These are phyloP conservation scores for Nephrotoma flavescens DNA, from an alignment of 2,888 invertebrate genomes.

Conservation along the genomic window DNA sequence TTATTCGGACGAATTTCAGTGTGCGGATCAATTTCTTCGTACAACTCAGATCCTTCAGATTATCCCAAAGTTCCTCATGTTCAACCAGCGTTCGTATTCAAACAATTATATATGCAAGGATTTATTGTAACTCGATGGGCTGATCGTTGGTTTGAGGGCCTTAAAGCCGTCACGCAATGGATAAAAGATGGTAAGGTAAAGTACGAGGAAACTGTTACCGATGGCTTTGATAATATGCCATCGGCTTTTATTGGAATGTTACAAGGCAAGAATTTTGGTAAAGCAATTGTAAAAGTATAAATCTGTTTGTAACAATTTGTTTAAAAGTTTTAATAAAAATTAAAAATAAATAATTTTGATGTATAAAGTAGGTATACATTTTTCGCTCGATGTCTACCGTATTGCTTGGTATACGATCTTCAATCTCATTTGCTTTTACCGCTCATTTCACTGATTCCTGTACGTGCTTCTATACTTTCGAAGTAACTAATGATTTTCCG, in stretches of 20 bases:
- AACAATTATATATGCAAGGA: constrained; percentile 47
- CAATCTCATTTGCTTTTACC: too few relatives aligned
- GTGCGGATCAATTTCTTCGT: constrained; percentile 49
- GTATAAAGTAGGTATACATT: too few relatives aligned
- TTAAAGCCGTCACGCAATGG: constrained; percentile 45
- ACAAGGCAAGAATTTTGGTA: constrained; percentile 52
- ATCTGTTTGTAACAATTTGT: background rate
- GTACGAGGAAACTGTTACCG: constrained; percentile 50
- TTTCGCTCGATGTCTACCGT: too few relatives aligned
- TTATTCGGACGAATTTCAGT: constrained; percentile 42
- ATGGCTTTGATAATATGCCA: constrained; percentile 61
- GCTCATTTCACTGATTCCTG: too few relatives aligned
- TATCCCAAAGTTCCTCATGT: constrained; percentile 25
- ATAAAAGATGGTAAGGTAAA: constrained; percentile 52
- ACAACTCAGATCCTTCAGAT: constrained; percentile 36
- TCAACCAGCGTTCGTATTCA: constrained; percentile 39
- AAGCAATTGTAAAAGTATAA: constrained; percentile 40
- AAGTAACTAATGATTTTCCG: too few relatives aligned
- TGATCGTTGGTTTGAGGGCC: constrained; percentile 45
- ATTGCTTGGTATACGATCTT: too few relatives aligned
- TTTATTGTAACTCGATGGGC: constrained; percentile 34
- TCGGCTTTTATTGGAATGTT: constrained; percentile 49
- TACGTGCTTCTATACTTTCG: too few relatives aligned
- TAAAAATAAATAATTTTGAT: background rate
- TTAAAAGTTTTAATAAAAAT: background rate